Evolutionary conservation across 2,113 vertebrate species (phyloP).

Genomic region (Callithrix jacchus): DNA sequence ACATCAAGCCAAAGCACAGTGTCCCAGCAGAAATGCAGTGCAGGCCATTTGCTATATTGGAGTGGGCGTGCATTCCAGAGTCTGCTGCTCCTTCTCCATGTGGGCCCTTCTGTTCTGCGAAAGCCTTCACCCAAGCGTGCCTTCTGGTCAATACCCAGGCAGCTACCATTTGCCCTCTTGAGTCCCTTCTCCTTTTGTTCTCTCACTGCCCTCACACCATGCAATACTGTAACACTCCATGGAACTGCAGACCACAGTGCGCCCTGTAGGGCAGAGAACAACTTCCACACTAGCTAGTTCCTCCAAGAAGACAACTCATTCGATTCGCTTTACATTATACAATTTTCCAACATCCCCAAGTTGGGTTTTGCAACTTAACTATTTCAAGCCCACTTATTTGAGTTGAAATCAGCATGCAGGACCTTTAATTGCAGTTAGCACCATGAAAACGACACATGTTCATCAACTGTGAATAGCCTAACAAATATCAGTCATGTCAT

Average conservation of each 20-base stretch:
- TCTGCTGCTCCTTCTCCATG: neutral
- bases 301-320: neutral
- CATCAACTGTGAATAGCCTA: neutral
- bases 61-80: neutral
- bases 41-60: neutral
- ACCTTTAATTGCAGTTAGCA: neutral
- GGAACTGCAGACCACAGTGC: neutral
- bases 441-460: neutral
- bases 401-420: neutral
- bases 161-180: rapidly evolving
- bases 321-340: neutral
- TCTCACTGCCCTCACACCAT: rapidly evolving
- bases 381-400: neutral
- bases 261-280: neutral
- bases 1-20: neutral
- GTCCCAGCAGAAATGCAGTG: neutral
- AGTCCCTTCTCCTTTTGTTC: neutral
- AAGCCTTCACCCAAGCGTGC: neutral
- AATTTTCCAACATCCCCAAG: neutral
- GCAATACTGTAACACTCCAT: neutral
- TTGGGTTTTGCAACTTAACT: neutral
- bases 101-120: neutral
- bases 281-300: neutral
- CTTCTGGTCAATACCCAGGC: neutral
- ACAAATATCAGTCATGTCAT: neutral